phyloP scores from a whole-genome alignment of 1,140 invertebrate species.

The Aphidius gifuensis region DNA sequence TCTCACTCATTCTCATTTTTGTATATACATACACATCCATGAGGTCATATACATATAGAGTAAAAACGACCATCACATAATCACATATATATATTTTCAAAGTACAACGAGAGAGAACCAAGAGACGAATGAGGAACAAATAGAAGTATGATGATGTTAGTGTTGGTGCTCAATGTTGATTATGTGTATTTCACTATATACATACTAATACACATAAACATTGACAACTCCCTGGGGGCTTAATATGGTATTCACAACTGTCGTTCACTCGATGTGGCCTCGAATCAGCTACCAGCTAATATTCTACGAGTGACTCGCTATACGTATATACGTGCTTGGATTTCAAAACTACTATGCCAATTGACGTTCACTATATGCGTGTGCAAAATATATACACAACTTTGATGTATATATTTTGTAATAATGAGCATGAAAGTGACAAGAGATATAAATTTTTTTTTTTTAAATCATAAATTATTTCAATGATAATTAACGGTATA shows the following conservation, averaged over 20 bases:
- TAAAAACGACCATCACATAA: no score
- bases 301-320: constrained; percentile 47
- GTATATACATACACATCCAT: no score
- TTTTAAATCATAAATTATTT: no score
- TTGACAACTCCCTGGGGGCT: constrained; percentile 41
- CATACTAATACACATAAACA: constrained; percentile 22
- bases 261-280: constrained; percentile 43
- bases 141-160: constrained; percentile 9
- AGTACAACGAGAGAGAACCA: not conserved
- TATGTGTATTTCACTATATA: constrained; percentile 5
- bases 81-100: no score
- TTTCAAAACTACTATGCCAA: constrained; percentile 27
- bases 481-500: no score
- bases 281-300: constrained; percentile 48
- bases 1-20: not conserved
- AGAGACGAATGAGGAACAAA: not conserved
- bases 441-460: no score
- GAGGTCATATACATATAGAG: no score
- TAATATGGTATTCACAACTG: constrained; percentile 53
- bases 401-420: not conserved
- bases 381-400: not conserved
- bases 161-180: not conserved
- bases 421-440: not conserved
- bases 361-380: constrained; percentile 4
- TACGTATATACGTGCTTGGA: constrained; percentile 34